A percentile compares a stretch with the other conserved stretches of the same genome.
These are phyloP conservation scores for Drosophila grimshawi DNA, from an alignment of 1,140 invertebrate genomes.

Conservation along the genomic window DNA sequence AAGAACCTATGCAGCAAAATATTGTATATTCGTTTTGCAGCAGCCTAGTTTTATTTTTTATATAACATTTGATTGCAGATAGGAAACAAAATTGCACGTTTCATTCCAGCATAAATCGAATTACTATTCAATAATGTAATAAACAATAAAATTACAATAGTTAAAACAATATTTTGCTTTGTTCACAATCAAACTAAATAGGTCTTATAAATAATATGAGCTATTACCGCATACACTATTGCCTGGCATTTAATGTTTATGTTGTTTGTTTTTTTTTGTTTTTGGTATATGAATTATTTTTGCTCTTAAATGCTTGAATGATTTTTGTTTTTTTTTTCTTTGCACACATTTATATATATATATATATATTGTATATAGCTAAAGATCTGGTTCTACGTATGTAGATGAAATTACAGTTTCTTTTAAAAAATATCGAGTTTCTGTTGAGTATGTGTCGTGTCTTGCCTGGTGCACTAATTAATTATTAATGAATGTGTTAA, in stretches of 20 bases:
- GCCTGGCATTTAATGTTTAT: slow-evolving; percentile 28
- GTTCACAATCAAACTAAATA: slow-evolving; percentile 23
- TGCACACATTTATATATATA: slow-evolving; percentile 40
- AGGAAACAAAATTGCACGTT: not conserved
- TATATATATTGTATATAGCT: slow-evolving; percentile 31
- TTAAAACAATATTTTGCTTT: slow-evolving; percentile 14
- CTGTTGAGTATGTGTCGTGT: slow-evolving; percentile 57
- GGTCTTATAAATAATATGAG: slow-evolving; percentile 55
- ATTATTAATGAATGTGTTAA: slow-evolving; percentile 65
- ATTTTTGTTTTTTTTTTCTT: slow-evolving; percentile 11
- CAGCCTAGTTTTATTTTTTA: not conserved
- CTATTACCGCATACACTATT: slow-evolving; percentile 51
- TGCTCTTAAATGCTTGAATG: slow-evolving; percentile 57
- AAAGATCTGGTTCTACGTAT: slow-evolving; percentile 45
- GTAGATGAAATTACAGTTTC: slow-evolving; percentile 31
- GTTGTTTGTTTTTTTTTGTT: not conserved
- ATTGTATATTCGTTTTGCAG: not conserved
- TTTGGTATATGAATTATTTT: slow-evolving; percentile 63
- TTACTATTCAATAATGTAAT: slow-evolving; percentile 17
- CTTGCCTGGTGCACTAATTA: slow-evolving; percentile 30
- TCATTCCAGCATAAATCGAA: slow-evolving; percentile 16
- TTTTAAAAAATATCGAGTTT: slow-evolving; percentile 61
- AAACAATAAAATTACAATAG: slow-evolving; percentile 13
- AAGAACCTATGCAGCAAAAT: not conserved
- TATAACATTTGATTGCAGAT: not conserved